Base-by-base conservation (phyloP, 2,888 invertebrate genomes). In the Hipparchia sbordonii region DNA sequence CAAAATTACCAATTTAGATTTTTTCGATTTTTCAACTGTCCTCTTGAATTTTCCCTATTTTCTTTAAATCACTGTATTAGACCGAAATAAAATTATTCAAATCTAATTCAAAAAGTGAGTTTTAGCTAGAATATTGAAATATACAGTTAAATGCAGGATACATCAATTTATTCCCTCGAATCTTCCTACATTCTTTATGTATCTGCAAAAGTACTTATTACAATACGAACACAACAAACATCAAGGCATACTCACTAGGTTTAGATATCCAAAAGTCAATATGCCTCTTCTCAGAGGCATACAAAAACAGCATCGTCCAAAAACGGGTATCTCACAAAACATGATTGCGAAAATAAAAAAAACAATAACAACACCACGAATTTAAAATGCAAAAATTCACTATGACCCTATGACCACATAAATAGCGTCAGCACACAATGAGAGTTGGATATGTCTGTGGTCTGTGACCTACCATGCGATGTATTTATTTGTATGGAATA, bases 221-320 rank as follows among this genome's bases (percentile, higher is more conserved):
- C 60, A 39, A 60, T 10, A 46, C n/a, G 33, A 62, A 62, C 4
- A 13, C 8, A 46, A 48, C 46, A 62, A 45, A n/a, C 13, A n/a
- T 2, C 1, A 13, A 56, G 13, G 56, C 6, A 54, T 77, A 87
- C 90, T 89, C 77, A 92, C 92, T 52, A 90, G 78, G 78, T 88
- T 89, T 33, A 89, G 74, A 73, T 90, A 92, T 71, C 85, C 92
- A 71, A 90, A 88, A 0, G 82, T 79, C 1, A 92, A 75, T 0
- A 91, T 84, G 2, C 92, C 92, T 70, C 82, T 83, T 33, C 92
- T 77, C 4, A 92, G 73, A 0, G 92, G 92, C 81, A 92, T 76
- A 77, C 91, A 92, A 67, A 91, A 90, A 72, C 92, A 91, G 76
- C 92, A 92, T 70, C 92, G 77, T 5, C 81, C 79, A 33, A 84